Evolutionary conservation across 37 sponge, comb jelly and placozoan genomes (phyloP).

Genomic region (Chondrilla cf. caribensis): DNA sequence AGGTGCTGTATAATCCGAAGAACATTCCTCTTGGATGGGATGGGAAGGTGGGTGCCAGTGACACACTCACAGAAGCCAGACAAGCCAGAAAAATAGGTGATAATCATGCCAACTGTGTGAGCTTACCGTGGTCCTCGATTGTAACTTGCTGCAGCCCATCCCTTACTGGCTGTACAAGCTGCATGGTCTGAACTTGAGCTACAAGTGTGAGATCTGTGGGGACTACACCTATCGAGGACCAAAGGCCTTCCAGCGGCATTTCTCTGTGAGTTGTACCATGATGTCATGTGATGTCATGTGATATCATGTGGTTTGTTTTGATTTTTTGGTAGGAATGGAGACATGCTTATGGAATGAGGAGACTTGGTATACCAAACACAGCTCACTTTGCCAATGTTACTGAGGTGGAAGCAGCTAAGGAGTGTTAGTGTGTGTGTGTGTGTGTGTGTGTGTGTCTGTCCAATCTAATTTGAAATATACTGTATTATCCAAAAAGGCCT

Average conservation of each 20-base stretch:
- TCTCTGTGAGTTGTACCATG: constrained; percentile 64
- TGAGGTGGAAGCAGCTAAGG: constrained; percentile 80
- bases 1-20: constrained; percentile 94
- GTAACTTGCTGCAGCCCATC: too few species aligned
- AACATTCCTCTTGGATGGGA: constrained; percentile 99
- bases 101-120: too few species aligned
- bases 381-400: constrained; percentile 99
- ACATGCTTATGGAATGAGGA: constrained; percentile 98
- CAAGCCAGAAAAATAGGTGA: too few species aligned
- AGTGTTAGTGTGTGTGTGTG: constrained; percentile 45
- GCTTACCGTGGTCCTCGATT: too few species aligned
- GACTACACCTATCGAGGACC: constrained; percentile 91
- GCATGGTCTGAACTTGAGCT: constrained; percentile 95
- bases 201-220: constrained; percentile 98
- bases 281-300: background rate
- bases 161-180: constrained; percentile 99
- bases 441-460: background rate
- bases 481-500: too few species aligned
- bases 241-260: constrained; percentile 97
- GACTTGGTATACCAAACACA: constrained; percentile 99
- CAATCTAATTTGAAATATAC: too few species aligned
- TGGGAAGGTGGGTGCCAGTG: constrained; percentile 72
- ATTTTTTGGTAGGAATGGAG: constrained; percentile 78
- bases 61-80: too few species aligned
- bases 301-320: background rate